These are phyloP conservation scores for Homarus americanus DNA, from an alignment of 1,140 invertebrate species.

Conservation along the genomic window DNA sequence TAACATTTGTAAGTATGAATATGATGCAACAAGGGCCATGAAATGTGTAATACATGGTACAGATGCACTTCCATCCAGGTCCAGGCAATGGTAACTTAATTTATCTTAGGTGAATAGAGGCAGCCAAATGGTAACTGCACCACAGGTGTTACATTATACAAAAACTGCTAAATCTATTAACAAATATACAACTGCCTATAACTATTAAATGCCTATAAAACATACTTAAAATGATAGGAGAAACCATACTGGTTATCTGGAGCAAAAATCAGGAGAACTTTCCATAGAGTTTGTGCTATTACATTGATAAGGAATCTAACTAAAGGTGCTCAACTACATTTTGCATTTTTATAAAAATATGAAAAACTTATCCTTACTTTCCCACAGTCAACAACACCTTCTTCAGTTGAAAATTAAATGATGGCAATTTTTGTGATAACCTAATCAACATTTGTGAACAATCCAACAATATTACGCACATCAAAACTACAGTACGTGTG, in stretches of 20 bases:
- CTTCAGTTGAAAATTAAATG: neutral
- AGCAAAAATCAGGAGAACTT: constrained; percentile 55
- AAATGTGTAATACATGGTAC: neutral
- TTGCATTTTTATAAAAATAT: constrained; percentile 33
- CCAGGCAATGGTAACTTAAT: constrained; percentile 45
- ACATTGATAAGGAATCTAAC: neutral
- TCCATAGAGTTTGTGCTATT: constrained; percentile 19
- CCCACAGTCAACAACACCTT: neutral
- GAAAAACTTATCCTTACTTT: constrained; percentile 24
- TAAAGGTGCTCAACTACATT: constrained; percentile 24
- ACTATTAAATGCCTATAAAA: constrained; percentile 50
- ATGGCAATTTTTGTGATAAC: neutral
- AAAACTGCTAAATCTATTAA: constrained; percentile 33
- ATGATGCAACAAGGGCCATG: neutral
- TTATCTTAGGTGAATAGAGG: constrained; percentile 49
- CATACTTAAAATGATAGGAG: constrained; percentile 42
- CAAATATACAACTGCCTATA: constrained; percentile 46
- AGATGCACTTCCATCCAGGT: constrained; percentile 17
- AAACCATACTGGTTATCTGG: constrained; percentile 43
- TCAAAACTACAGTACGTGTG: constrained; percentile 1
- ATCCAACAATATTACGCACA: neutral
- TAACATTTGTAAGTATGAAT: neutral
- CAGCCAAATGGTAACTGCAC: constrained; percentile 57
- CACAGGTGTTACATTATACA: constrained; percentile 33
- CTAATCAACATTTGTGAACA: neutral